Evolutionary conservation across 2,113 vertebrate species (phyloP).

Genomic region (Cochlearius cochlearius): DNA sequence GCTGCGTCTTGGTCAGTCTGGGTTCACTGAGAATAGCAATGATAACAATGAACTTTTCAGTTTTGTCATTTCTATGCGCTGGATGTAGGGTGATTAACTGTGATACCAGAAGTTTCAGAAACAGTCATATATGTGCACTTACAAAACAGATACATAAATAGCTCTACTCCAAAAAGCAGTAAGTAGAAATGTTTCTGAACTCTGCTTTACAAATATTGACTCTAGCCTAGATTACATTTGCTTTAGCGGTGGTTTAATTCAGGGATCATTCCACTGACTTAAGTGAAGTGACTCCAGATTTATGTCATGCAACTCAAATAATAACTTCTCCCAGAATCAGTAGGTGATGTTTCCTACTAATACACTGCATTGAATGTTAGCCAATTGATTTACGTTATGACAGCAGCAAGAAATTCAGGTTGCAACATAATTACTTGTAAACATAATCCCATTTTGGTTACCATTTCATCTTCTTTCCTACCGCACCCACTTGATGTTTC

Average conservation of each 20-base stretch:
- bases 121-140: neutral
- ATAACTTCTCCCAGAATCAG: neutral
- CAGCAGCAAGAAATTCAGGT: neutral
- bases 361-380: neutral
- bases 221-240: neutral
- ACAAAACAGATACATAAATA: neutral
- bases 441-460: neutral
- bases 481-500: neutral
- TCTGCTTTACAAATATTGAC: neutral
- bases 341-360: neutral
- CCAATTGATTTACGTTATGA: neutral
- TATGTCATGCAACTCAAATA: neutral
- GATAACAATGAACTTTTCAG: neutral
- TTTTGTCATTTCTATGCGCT: neutral
- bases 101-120: constrained; percentile 6
- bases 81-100: neutral
- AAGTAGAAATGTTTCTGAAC: neutral
- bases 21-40: neutral
- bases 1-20: accelerated
- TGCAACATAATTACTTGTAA: neutral
- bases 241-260: neutral
- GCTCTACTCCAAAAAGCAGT: neutral
- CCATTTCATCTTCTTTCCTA: neutral
- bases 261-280: neutral
- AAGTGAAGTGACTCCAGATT: neutral